Conservation (phyloP, 1,140 invertebrate genomes). For the Aphelenchoides besseyi region DNA sequence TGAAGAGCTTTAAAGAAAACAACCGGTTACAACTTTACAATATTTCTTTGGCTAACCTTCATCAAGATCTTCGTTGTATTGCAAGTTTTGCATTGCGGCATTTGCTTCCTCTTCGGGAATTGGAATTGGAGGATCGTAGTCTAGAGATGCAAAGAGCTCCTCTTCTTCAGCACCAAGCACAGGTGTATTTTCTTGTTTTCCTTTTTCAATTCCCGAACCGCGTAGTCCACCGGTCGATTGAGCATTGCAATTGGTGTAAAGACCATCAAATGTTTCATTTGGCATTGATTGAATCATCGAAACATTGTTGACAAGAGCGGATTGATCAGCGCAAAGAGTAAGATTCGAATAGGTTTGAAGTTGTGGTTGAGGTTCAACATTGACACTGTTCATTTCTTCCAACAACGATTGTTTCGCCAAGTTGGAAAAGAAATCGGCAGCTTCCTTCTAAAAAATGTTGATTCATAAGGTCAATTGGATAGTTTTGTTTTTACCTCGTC, state of each 20-base stretch:
- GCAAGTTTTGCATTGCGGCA: neutral
- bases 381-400: neutral
- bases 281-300: slow-evolving; percentile 1
- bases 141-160: neutral
- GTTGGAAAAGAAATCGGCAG: slow-evolving; percentile 26
- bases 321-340: slow-evolving; percentile 24
- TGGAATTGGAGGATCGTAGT: neutral
- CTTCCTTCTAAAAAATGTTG: slow-evolving; percentile 7
- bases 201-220: neutral
- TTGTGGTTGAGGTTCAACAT: neutral
- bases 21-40: neutral
- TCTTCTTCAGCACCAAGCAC: neutral
- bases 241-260: neutral
- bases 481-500: too few species aligned
- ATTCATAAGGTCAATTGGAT: too few species aligned
- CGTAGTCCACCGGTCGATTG: neutral
- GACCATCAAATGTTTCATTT: neutral
- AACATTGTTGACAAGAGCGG: slow-evolving; percentile 31
- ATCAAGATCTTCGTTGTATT: neutral
- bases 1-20: neutral
- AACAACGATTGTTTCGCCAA: slow-evolving; percentile 21
- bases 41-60: neutral
- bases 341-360: slow-evolving; percentile 16
- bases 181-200: neutral
- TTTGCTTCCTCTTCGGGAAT: neutral